Percentiles rank a stretch among this genome's conserved stretches.
Conservation (phyloP, 2,113 vertebrate species). For the Oenanthe melanoleuca region DNA sequence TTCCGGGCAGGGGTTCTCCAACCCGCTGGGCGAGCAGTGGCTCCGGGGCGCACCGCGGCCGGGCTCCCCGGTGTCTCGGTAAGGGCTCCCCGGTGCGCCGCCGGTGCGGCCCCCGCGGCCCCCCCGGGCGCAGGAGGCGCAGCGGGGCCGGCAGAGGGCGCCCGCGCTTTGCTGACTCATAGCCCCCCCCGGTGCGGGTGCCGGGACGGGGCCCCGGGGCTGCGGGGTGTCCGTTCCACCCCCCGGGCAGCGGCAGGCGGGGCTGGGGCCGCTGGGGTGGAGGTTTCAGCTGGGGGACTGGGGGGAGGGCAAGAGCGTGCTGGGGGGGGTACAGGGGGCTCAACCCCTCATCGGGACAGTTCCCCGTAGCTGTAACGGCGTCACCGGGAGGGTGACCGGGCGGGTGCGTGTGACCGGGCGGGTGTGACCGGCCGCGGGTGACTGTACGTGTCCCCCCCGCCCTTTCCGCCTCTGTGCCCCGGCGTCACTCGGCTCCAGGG, state of each 20-base stretch:
- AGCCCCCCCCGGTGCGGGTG: not conserved
- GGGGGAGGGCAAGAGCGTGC: no score
- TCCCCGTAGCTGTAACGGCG: not conserved
- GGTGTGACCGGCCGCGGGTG: not conserved
- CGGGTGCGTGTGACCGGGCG: not conserved
- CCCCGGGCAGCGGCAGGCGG: not conserved
- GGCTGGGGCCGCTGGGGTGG: not conserved
- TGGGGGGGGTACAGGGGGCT: no score
- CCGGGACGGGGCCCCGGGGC: not conserved
- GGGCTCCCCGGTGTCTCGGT: not conserved
- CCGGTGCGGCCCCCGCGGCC: not conserved
- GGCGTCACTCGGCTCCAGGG: no score
- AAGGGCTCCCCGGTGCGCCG: not conserved
- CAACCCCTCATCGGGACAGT: not conserved
- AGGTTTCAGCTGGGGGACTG: no score
- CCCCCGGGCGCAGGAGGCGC: not conserved
- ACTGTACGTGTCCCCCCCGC: not conserved
- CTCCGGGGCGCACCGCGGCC: not conserved
- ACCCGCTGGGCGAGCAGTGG: not conserved
- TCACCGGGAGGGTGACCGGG: not conserved
- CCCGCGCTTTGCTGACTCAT: constrained; percentile 63
- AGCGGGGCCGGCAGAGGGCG: constrained; percentile 17
- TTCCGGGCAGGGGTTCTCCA: no score
- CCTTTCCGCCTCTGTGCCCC: constrained; percentile 13
- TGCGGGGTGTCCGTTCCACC: not conserved